These are phyloP conservation scores for Formica aserva DNA, from an alignment of 2,888 invertebrate species.

Conservation along the genomic window DNA sequence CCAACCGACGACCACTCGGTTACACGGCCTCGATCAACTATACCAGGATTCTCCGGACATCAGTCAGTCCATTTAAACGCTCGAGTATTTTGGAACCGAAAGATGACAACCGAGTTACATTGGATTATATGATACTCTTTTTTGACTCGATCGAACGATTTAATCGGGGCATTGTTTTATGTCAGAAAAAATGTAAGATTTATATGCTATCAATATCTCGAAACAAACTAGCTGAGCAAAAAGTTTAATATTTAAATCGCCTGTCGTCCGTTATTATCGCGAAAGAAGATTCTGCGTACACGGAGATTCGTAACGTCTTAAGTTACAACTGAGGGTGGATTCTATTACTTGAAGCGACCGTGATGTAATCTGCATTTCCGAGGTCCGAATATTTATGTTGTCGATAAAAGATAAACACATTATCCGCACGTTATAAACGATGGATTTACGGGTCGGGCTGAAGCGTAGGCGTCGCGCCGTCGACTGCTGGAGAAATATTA, in stretches of 20 bases:
- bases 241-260: constrained; percentile 9
- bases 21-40: constrained; percentile 54
- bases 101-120: not conserved
- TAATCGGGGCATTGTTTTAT: not conserved
- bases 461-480: constrained; percentile 75
- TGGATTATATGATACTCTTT: not conserved
- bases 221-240: not conserved
- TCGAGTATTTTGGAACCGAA: constrained; percentile 21
- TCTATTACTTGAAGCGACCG: constrained; percentile 49
- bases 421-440: constrained; percentile 75
- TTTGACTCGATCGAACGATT: not conserved
- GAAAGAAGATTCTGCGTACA: not conserved
- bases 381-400: constrained; percentile 73
- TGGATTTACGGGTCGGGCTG: constrained; percentile 72
- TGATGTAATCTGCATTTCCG: constrained; percentile 69
- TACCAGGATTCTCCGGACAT: constrained; percentile 30
- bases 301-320: constrained; percentile 30
- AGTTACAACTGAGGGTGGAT: constrained; percentile 43
- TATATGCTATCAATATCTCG: not conserved
- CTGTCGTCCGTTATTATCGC: not conserved
- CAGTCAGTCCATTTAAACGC: constrained; percentile 31
- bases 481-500: constrained; percentile 74
- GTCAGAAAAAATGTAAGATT: not conserved
- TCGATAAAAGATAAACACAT: constrained; percentile 79
- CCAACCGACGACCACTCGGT: constrained; percentile 59